Base-by-base conservation (phyloP, 2,797 vertebrate genomes). In the Xerus rutilus region DNA sequence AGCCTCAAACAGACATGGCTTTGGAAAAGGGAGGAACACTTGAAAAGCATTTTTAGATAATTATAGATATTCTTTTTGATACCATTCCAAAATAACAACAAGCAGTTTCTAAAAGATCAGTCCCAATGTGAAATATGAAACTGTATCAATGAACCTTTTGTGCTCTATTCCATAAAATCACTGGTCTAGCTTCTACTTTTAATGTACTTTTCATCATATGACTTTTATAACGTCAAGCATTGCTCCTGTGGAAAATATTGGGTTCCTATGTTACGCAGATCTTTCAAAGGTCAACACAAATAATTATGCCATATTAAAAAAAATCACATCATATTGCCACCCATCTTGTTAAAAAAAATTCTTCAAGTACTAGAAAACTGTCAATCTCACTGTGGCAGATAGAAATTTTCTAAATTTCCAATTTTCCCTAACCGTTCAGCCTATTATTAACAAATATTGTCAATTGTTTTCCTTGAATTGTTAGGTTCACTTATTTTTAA, bases 91-190 rank as follows among this genome's bases (percentile, higher is more conserved):
- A 92, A 85, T 32, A 18, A 65, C 23, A 92, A 52, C 1, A n/a
- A 14, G 43, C 7, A 32, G 23, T 35, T 72, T 94, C 93, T 92
- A 47, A 54, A 90, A 76, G 30, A 25, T 47, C 65, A 70, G 14
- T 43, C 77, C 39, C 32, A 59, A 45, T 72, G 59, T 72, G 62
- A 92, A 87, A 85, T 65, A 54, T 94, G 47, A 94, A 93, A 72
- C 17, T 39, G 1, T 14, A 76, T 85, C 39, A 69, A 25, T 20
- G 17, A 95, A 77, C 3, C 49, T 83, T 84, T 74, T 14, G 17
- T 54, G 39, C 18, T 62, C n/a, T 65, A 65, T 1, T 8, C 79
- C 12, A 73, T 76, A 77, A 81, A 88, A 72, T 35, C 43, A 67
- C 5, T 43, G 5, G 14, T 43, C 70, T 23, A 21, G 45, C n/a